These are phyloP conservation scores for Anabacerthia variegaticeps DNA, from an alignment of 2,797 vertebrate species.

Conservation along the genomic window DNA sequence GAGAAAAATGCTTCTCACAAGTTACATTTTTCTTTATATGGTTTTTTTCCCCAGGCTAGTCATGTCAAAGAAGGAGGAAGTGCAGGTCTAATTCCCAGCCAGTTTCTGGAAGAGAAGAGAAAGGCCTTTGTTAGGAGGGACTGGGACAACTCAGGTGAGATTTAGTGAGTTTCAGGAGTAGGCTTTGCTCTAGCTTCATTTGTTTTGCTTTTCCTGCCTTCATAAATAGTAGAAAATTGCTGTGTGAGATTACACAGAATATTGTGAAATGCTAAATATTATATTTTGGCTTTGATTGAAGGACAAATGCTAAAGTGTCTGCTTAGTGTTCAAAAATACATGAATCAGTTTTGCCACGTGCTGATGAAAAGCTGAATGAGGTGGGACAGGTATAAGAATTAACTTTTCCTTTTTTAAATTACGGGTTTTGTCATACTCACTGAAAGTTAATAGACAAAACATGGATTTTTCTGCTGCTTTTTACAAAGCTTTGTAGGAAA, in stretches of 20 bases:
- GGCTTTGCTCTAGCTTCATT: neutral
- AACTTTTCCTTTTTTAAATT: neutral
- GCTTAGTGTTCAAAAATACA: neutral
- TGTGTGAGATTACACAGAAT: neutral
- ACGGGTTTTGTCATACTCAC: neutral
- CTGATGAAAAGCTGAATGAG: conserved; percentile 42
- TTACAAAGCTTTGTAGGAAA: neutral
- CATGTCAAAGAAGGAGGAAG: conserved; percentile 89
- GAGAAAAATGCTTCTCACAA: neutral
- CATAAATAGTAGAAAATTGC: neutral
- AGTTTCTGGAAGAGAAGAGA: conserved; percentile 98
- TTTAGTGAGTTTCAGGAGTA: neutral
- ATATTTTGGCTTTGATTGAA: neutral
- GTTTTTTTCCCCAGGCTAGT: conserved; percentile 77
- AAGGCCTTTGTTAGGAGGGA: conserved; percentile 98
- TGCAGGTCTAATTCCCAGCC: conserved; percentile 96
- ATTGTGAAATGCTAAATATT: neutral
- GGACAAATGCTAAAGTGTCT: neutral
- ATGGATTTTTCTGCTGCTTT: neutral
- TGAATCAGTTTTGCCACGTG: conserved; percentile 50
- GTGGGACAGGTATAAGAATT: neutral
- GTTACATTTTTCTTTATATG: neutral
- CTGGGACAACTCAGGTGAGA: conserved; percentile 85
- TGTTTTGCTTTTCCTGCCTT: conserved; percentile 23
- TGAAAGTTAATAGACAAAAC: neutral